Percentiles rank a stretch among this genome's conserved stretches.
phyloP scores from a whole-genome alignment of 1,140 invertebrate genomes.

The Lineus longissimus region DNA sequence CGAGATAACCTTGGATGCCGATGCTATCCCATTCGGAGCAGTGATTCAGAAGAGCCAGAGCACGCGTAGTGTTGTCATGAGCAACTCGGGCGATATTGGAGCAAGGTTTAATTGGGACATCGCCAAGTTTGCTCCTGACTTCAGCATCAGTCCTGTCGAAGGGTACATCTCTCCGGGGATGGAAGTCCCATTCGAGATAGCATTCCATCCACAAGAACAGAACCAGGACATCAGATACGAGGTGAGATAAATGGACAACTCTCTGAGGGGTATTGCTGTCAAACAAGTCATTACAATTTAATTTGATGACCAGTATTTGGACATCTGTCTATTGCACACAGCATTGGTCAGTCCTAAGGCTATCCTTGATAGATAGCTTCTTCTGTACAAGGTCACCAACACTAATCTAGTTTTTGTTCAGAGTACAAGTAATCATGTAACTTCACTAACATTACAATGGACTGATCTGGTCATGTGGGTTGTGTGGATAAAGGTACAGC shows the following conservation, averaged over 20 bases:
- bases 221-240: slow-evolving; percentile 51
- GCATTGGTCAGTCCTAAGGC: too few relatives aligned
- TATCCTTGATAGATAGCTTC: too few relatives aligned
- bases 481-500: too few relatives aligned
- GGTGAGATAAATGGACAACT: slow-evolving; percentile 30
- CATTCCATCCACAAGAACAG: slow-evolving; percentile 46
- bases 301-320: too few relatives aligned
- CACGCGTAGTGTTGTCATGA: slow-evolving; percentile 48
- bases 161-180: slow-evolving; percentile 53
- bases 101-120: slow-evolving; percentile 51
- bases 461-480: too few relatives aligned
- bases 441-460: too few relatives aligned
- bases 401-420: too few relatives aligned
- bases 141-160: slow-evolving; percentile 46
- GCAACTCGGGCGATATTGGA: slow-evolving; percentile 53
- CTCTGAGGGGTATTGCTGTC: not conserved
- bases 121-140: slow-evolving; percentile 48
- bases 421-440: too few relatives aligned
- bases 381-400: too few relatives aligned
- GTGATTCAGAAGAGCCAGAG: slow-evolving; percentile 47
- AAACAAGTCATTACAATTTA: too few relatives aligned
- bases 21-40: slow-evolving; percentile 47
- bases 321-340: too few relatives aligned
- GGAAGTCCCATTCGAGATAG: slow-evolving; percentile 53
- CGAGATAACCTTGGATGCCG: slow-evolving; percentile 49